Base-by-base conservation (phyloP, 2,797 vertebrate species). In the Malacoraja senta region DNA sequence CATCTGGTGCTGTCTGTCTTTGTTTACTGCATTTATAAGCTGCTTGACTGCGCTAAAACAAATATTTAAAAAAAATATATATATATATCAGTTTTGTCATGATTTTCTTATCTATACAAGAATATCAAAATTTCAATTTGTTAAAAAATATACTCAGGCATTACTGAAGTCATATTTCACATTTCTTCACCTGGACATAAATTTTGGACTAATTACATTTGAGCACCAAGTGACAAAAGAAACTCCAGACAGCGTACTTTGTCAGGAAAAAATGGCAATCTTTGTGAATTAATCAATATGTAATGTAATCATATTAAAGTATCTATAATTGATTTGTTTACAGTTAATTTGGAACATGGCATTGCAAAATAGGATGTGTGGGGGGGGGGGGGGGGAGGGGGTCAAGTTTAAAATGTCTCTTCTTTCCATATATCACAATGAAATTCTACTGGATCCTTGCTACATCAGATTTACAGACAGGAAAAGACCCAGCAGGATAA, bases 1-100 rank as follows among this genome's bases (percentile, higher is more conserved):
- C 90, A 92, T 92, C 90, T 92, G 90, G 90, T 92, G 90, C 90
- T 92, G 68, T 76, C 35, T 74, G 90, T 53, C 71, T 92, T 92
- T 92, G 90, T 92, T 92, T 92, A 92, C 90, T 92, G 90, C 90
- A 38, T 92, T 92, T 74, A 74, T 92, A 74, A 92, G 90, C 90
- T 92, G 90, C 90, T 92, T 92, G 21, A 92, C 90, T 92, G 90
- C 35, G 38, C 71, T 74, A 92, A 91, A 76, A 74, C 68, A 92
- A 92, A 92, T 92, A 72, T 58, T 92, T n/a, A n/a, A n/a, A n/a
- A 32, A 44, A 58, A 53, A 88, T 71, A 44, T 44, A 71, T 65
- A 44, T 53, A 92, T 88, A 0, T 80, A 58, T 92, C 38, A n/a
- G 8, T 76, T 91, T 44, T 38, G 26, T n/a, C 15, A 68, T n/a